Conservation (phyloP, 1,140 invertebrate genomes). For the Lineus longissimus region DNA sequence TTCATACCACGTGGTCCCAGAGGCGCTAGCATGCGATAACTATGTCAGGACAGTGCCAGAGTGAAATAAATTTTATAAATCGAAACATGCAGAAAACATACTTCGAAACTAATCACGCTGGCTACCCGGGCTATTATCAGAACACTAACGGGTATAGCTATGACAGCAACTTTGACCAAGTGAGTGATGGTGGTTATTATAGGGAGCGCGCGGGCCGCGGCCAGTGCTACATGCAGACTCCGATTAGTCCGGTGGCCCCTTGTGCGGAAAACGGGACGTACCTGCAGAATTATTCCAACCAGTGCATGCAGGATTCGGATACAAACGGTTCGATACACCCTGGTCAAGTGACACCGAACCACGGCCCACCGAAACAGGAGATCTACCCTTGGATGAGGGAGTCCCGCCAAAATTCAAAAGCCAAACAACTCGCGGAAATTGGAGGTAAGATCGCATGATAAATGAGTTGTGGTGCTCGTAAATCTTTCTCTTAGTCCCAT, state of each 20-base stretch:
- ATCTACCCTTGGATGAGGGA: slow-evolving; percentile 47
- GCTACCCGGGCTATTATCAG: slow-evolving; percentile 29
- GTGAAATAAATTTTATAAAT: slow-evolving; percentile 37
- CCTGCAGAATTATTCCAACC: background rate
- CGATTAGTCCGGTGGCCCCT: background rate
- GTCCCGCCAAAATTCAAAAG: slow-evolving; percentile 37
- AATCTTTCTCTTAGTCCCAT: too few relatives aligned
- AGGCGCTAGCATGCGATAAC: slow-evolving; percentile 11
- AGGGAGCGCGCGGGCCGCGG: slow-evolving; percentile 7
- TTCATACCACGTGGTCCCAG: background rate
- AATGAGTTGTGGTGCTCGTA: too few relatives aligned
- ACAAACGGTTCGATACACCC: background rate
- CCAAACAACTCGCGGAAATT: slow-evolving; percentile 19
- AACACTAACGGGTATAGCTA: slow-evolving; percentile 29
- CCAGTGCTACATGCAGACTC: slow-evolving; percentile 12
- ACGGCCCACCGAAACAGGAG: slow-evolving; percentile 14
- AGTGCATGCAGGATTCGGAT: background rate
- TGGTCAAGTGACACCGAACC: background rate
- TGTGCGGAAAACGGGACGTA: background rate
- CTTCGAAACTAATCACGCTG: slow-evolving; percentile 18
- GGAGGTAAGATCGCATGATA: slow-evolving; percentile 19
- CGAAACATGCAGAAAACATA: slow-evolving; percentile 36
- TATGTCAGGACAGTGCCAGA: slow-evolving; percentile 27
- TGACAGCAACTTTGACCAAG: slow-evolving; percentile 22
- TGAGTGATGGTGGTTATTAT: slow-evolving; percentile 17